phyloP scores from a whole-genome alignment of 2,797 vertebrate species.

The Catostomus latipinnis region DNA sequence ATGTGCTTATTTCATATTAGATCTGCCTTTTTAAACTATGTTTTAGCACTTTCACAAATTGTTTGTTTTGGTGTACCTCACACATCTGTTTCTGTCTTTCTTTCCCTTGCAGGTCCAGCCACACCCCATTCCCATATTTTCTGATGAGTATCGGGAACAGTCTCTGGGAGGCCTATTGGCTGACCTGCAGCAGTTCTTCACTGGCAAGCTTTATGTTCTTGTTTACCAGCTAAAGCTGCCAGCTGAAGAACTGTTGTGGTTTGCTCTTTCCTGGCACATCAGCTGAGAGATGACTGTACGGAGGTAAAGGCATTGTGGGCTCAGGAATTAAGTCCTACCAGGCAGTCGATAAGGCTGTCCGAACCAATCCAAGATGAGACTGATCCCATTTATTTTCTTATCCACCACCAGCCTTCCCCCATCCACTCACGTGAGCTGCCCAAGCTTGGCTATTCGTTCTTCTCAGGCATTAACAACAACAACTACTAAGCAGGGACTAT shows the following conservation, averaged over 20 bases:
- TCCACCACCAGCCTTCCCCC: slow-evolving; percentile 66
- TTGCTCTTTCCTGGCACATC: slow-evolving; percentile 81
- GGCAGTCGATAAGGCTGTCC: neutral
- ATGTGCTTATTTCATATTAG: neutral
- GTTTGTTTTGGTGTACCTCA: neutral
- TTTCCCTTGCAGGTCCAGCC: slow-evolving; percentile 15
- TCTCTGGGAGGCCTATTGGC: slow-evolving; percentile 77
- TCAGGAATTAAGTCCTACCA: neutral
- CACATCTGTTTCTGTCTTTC: slow-evolving; percentile 9
- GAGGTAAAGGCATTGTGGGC: slow-evolving; percentile 2
- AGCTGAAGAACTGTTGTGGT: slow-evolving; percentile 99
- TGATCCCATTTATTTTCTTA: slow-evolving; percentile 25
- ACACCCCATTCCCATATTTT: neutral
- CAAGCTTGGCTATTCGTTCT: slow-evolving; percentile 50
- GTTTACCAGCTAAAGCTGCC: slow-evolving; percentile 99
- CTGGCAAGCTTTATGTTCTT: slow-evolving; percentile 99
- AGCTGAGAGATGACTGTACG: slow-evolving; percentile 3
- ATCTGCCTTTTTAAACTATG: neutral
- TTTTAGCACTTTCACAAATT: neutral
- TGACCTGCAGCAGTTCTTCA: slow-evolving; percentile 99
- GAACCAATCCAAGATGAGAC: slow-evolving; percentile 35
- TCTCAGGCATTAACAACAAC: slow-evolving; percentile 64
- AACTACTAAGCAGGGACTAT: slow-evolving; percentile 44
- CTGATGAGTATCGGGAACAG: neutral
- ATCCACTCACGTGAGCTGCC: slow-evolving; percentile 63